These are phyloP conservation scores for Sylvia atricapilla DNA, from an alignment of 2,113 vertebrate species.

Conservation along the genomic window DNA sequence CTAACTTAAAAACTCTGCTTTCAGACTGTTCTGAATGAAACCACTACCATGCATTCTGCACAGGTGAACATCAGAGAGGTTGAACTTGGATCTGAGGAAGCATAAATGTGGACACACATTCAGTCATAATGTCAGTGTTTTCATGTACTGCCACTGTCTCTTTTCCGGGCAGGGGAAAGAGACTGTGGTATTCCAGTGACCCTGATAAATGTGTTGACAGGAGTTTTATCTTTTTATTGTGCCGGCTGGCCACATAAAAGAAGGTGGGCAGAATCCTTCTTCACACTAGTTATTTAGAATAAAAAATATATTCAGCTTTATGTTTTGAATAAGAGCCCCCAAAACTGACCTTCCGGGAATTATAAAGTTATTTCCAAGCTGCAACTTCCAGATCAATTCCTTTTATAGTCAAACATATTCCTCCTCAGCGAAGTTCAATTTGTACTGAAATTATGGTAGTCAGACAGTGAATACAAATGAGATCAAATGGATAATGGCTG, in stretches of 20 bases:
- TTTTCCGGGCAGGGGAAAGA: background rate
- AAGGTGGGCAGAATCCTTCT: background rate
- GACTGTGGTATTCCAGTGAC: background rate
- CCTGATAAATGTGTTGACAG: background rate
- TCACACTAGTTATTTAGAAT: background rate
- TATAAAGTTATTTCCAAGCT: background rate
- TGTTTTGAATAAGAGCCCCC: background rate
- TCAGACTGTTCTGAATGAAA: background rate
- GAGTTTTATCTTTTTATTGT: background rate
- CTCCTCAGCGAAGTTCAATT: background rate
- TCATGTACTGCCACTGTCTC: background rate
- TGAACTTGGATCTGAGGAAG: background rate
- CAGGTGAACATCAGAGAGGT: background rate
- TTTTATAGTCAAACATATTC: background rate
- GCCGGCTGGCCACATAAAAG: background rate
- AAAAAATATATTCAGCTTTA: background rate
- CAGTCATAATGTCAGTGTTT: background rate
- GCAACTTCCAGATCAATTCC: background rate
- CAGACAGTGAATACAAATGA: slow-evolving; percentile 1
- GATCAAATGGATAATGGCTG: background rate
- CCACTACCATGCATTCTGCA: background rate
- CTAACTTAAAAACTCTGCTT: background rate
- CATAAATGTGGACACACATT: background rate
- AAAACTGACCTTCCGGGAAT: background rate
- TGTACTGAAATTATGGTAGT: background rate